Base-by-base conservation (phyloP, 1,140 invertebrate species). In the Pogonomyrmex barbatus region DNA sequence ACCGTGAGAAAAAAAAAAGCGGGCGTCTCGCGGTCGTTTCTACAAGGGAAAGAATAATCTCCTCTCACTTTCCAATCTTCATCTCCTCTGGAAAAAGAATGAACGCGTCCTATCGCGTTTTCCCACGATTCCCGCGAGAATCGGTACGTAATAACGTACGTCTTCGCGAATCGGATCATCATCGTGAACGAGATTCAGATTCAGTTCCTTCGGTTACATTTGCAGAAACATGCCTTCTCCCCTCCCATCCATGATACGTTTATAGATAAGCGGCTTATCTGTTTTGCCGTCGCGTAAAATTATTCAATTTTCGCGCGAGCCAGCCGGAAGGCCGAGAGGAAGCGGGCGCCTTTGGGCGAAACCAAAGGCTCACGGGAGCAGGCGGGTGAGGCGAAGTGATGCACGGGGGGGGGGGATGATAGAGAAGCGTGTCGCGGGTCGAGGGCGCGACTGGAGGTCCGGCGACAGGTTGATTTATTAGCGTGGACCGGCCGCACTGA, bases 381-480 rank as follows among this genome's bases (percentile, higher is more conserved):
- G 14, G 17, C 4, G 9, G 14, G 24, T n/a, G 63, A 39, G 65
- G 54, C 36, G 39, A 24, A 33, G 50, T 39, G 63, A 50, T 52
- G 24, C 36, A 52, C 24, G 2, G 47, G 39, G 45, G 50, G n/a
- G n/a, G n/a, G n/a, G n/a, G n/a, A n/a, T 39, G 63, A 70, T 39
- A 58, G 63, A 67, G 68, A 87, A 85, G 82, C 65, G 67, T 65
- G 82, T 77, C 50, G 45, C 47, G 45, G 56, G 81, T 50, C 39
- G 68, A 75, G 70, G 85, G 79, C 76, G 50, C 47, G 68, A 54
- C 54, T 39, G 9, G 17, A 30, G 56, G n/a, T 50, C 30, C 58
- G 60, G 47, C 70, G 78, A 86, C 65, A 83, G 79, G 79, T 83
- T 83, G 79, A 83, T 83, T 83, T 83, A 83, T 83, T 83, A 83